Conservation (phyloP, 2,113 vertebrate species). For the Leucopsar rothschildi region DNA sequence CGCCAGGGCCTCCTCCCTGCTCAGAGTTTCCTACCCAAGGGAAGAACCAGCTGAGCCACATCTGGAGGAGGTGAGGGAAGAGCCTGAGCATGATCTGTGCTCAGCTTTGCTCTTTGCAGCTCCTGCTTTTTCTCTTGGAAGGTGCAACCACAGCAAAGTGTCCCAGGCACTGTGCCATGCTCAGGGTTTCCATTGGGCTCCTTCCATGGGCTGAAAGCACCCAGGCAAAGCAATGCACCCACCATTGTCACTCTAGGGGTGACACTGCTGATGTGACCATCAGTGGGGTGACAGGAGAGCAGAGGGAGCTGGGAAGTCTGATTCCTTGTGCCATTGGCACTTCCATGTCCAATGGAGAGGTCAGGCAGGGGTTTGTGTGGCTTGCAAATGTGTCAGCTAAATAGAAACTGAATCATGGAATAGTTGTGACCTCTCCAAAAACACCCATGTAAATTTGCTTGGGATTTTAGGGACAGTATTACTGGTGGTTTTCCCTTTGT, state of each 20-base stretch:
- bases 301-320: not conserved
- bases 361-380: not conserved
- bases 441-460: accelerated
- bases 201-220: not conserved
- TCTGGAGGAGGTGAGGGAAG: accelerated
- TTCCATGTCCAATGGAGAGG: not conserved
- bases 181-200: accelerated
- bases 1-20: not conserved
- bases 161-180: not conserved
- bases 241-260: accelerated
- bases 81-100: accelerated
- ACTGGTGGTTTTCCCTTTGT: not conserved
- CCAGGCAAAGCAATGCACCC: not conserved
- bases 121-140: not conserved
- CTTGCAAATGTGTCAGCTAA: not conserved
- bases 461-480: not conserved
- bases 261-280: accelerated
- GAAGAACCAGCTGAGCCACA: accelerated
- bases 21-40: not conserved
- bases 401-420: not conserved
- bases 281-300: not conserved
- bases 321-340: not conserved
- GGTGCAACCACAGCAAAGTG: not conserved
- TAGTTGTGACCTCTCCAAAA: not conserved
- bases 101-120: not conserved